Evolutionary conservation across 1,140 invertebrate species (phyloP), one percentile per base, ranked within the genome.

Genomic region (Triops longicaudatus): DNA sequence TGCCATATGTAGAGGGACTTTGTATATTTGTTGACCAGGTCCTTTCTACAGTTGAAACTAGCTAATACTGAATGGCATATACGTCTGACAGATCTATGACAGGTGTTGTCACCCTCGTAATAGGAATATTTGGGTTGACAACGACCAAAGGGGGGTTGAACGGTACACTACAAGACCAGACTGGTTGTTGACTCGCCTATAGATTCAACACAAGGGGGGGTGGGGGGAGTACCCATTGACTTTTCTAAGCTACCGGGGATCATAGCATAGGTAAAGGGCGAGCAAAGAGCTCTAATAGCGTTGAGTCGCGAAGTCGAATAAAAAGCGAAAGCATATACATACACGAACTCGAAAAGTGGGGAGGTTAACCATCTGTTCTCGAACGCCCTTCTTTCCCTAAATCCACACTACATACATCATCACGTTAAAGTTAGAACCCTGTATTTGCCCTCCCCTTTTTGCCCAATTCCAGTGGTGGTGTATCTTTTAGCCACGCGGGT

Each of bases 121-220:
- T 63, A 63, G 50, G 50, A 22, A 63, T 63, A 63, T 63, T 63
- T 63, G 50, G 50, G 50, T 63, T 63, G 50, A 63, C 50, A 63
- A 63, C 50, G 17, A 37, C 31, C 31, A 7, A 37, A 63, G 50
- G 50, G 50, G 50, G 22, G 50, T 63, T 63, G 14, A n/a, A n/a
- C n/a, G n/a, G n/a, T n/a, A n/a, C n/a, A n/a, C n/a, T n/a, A 17
- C 17, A 22, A 22, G 50, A 63, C 50, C 50, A 63, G 50, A 22
- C 50, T 63, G 50, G 50, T 63, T 63, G 50, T 63, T 63, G 50
- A 63, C 50, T 63, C 50, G 50, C 50, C 50, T 63, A 63, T 22
- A 63, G 17, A 22, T 17, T 22, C 50, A 63, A 63, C 50, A 63
- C 50, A 63, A 6, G 50, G 50, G n/a, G 50, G 6, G 50, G n/a